Evolutionary conservation across 2,888 invertebrate species (phyloP).

Genomic region (Cryptocheilus praepositus): DNA sequence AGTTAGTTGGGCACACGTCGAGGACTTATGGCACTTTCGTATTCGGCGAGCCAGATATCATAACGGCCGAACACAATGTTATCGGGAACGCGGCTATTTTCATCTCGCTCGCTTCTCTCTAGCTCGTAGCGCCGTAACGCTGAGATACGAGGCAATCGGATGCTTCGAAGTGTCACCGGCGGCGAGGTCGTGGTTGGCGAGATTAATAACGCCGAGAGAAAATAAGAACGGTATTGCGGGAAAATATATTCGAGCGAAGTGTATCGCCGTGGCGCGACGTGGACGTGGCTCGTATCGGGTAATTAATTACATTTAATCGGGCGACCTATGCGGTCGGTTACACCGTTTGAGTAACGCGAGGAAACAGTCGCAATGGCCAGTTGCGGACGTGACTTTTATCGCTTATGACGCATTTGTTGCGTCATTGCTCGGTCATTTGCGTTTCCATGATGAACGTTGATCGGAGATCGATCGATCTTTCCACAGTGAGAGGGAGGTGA

Average conservation of each 20-base stretch:
- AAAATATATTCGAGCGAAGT: constrained; percentile 4
- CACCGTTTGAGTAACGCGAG: too few species aligned
- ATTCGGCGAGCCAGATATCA: constrained; percentile 22
- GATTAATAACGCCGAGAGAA: background rate
- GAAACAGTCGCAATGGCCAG: too few species aligned
- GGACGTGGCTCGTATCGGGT: too few species aligned
- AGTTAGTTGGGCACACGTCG: constrained; percentile 9
- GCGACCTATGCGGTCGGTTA: too few species aligned
- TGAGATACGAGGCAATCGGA: constrained; percentile 2
- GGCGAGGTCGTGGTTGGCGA: background rate
- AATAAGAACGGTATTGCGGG: too few species aligned
- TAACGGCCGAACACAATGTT: constrained; percentile 35
- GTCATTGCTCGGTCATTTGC: too few species aligned
- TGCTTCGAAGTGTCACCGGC: background rate
- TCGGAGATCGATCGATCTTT: too few species aligned
- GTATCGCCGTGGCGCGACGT: constrained; percentile 16
- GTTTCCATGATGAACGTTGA: too few species aligned
- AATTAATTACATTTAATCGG: too few species aligned
- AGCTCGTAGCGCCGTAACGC: constrained; percentile 2
- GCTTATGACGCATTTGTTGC: too few species aligned
- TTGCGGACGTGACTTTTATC: too few species aligned
- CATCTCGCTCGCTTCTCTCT: background rate
- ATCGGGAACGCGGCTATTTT: constrained; percentile 1
- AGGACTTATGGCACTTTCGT: constrained; percentile 25
- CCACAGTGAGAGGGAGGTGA: too few species aligned